Evolutionary conservation across 2,888 invertebrate species (phyloP), one percentile per base, ranked within the genome.

Genomic region (Aphrophora alni): DNA sequence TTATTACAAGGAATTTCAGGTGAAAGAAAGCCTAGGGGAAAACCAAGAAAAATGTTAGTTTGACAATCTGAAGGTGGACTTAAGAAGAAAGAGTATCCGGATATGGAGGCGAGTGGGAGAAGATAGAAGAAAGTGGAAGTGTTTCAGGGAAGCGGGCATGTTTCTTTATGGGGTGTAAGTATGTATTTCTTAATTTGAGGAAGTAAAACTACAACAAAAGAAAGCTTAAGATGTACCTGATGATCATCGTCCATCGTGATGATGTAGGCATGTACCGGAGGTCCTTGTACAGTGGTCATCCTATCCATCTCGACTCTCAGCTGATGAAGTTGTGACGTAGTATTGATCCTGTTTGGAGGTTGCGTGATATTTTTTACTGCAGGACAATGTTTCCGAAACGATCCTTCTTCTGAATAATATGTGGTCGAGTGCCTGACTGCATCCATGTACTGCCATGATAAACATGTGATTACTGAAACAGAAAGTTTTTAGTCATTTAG

Each of bases 161-260:
- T 5, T 8, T 33, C 8, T 33, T 3, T 33, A 3, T 5, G 8
- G 8, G 3, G 8, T 33, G 3, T 33, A 33, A 33, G 3, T 8
- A 33, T 5, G 8, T 33, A 33, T 33, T 8, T 33, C 8, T 33
- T 5, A 33, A 33, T 33, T 33, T 33, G 33, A 33, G 3, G 5
- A 33, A 33, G 8, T 8, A 33, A 5, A 33, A 33, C 8, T 3
- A 33, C 5, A 33, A 33, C 8, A 33, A 33, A 33, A 3, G 3
- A 33, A 33, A 33, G 8, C 33, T 33, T 33, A 33, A 8, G 33
- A 33, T 5, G 78, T 88, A 94, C 94, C 91, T 94, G 93, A 89
- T 96, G 96, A 86, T 95, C 95, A 87, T 96, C 96, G 82, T 92
- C 93, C 77, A 93, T 93, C 75, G 95, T 94, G 77, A 96, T 89